Evolutionary conservation across 2,113 vertebrate genomes (phyloP), one percentile per base, ranked within the genome.

Genomic region (Triplophysa tibetana): DNA sequence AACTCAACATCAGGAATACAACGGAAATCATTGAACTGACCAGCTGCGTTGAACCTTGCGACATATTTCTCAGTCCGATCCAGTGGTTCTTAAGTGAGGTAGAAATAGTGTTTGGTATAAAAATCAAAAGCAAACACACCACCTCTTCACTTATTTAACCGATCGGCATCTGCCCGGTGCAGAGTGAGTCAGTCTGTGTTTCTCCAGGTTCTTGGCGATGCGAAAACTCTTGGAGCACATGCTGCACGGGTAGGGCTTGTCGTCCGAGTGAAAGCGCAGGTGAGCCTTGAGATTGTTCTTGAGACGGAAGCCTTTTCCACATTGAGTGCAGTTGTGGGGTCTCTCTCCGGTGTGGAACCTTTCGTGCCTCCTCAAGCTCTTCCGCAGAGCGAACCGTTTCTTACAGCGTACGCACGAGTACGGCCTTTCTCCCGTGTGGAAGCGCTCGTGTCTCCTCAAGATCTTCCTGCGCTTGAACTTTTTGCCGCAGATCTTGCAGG

Each of bases 341-440:
- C 87, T 83, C 81, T 93, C 90, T 0, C 90, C 92, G 0, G 91
- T 90, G 87, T 93, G 93, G 76, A 92, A 92, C 38, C 93, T 74
- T 38, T 82, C 0, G 77, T 93, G 93, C 3, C 91, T 84, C 0
- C 91, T 87, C 3, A 93, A 89, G 75, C 87, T 93, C 77, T 92
- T 92, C 50, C 90, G 85, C 69, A 92, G 84, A 0, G 88, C 89
- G 1, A 93, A 93, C 0, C 81, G 85, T 82, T 92, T 93, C 0
- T 73, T 38, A 80, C 93, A 93, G 3, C 4, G 8, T 0, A 80
- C 2, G 21, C 93, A 93, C 0, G 81, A 14, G 80, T 93, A 93
- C 0, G 93, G 93, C 41, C 75, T 91, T 26, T 93, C 91, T 0
- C 92, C 91, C 0, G 87, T 86, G 73, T 93, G 92, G 75, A 92